These are phyloP conservation scores for Coptodon bakossiorum DNA, from an alignment of 2,113 vertebrate species.

Conservation along the genomic window DNA sequence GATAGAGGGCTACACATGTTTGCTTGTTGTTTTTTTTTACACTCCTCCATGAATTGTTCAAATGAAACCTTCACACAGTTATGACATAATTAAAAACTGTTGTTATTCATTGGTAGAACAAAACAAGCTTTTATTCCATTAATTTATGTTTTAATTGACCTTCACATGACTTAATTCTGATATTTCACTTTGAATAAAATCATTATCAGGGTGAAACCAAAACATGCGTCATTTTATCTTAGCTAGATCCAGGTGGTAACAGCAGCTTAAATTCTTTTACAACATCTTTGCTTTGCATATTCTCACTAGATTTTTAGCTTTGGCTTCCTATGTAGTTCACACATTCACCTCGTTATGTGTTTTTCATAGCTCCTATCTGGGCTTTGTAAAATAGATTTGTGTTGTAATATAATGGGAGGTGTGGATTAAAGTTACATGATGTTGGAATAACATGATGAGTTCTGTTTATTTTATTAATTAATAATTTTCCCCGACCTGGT, in stretches of 20 bases:
- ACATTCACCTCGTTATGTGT: constrained; percentile 17
- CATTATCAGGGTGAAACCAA: not conserved
- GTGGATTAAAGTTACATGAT: constrained; percentile 65
- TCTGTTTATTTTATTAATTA: not conserved
- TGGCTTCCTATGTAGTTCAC: not conserved
- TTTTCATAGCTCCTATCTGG: constrained; percentile 56
- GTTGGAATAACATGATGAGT: constrained; percentile 35
- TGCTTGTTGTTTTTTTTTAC: not conserved
- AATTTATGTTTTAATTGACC: not conserved
- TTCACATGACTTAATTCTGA: not conserved
- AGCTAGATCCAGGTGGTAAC: not conserved
- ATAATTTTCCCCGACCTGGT: not conserved
- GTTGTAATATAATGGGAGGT: constrained; percentile 67
- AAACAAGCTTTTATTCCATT: not conserved
- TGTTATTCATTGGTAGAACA: not conserved
- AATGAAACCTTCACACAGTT: not conserved
- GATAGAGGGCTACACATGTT: not conserved
- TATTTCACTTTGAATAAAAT: not conserved
- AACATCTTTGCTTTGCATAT: not conserved
- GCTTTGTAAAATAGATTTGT: constrained; percentile 68
- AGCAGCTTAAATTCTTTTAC: not conserved
- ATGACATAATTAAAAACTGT: not conserved
- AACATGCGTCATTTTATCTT: not conserved
- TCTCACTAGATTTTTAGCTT: constrained; percentile 19
- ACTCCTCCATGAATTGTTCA: not conserved